These are phyloP conservation scores for Eospalax fontanierii DNA, from an alignment of 2,797 vertebrate genomes.

Conservation along the genomic window DNA sequence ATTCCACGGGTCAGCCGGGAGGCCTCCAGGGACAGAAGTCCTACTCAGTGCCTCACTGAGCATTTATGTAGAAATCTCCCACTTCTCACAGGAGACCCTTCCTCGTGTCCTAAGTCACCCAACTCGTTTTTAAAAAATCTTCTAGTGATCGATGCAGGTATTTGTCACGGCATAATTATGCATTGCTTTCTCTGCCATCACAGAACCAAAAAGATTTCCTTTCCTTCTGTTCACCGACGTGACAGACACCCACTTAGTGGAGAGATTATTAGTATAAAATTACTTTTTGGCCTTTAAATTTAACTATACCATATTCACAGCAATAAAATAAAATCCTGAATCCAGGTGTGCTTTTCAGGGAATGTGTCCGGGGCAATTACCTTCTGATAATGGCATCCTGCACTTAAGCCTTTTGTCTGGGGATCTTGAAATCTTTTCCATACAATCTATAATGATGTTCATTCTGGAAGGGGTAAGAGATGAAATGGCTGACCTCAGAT, in stretches of 20 bases:
- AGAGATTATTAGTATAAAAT: constrained; percentile 79
- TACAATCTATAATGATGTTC: constrained; percentile 55
- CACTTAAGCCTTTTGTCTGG: constrained; percentile 67
- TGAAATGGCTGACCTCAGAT: constrained; percentile 44
- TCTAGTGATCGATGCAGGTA: constrained; percentile 42
- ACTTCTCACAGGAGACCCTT: constrained; percentile 45
- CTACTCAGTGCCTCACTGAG: constrained; percentile 46
- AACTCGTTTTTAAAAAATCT: constrained; percentile 62
- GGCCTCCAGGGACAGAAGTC: constrained; percentile 52
- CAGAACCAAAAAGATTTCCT: constrained; percentile 10
- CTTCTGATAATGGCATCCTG: constrained; percentile 31
- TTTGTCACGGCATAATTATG: constrained; percentile 74
- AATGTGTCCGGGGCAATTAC: constrained; percentile 64
- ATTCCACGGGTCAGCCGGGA: constrained; percentile 66
- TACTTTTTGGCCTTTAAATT: constrained; percentile 79
- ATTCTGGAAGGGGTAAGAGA: constrained; percentile 12
- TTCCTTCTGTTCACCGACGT: constrained; percentile 32
- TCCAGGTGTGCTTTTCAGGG: constrained; percentile 77
- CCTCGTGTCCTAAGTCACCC: constrained; percentile 65
- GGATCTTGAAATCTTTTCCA: constrained; percentile 45
- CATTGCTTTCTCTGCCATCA: constrained; percentile 66
- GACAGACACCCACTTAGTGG: constrained; percentile 65
- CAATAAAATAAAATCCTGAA: constrained; percentile 69
- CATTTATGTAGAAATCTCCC: constrained; percentile 74
- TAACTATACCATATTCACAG: constrained; percentile 74